Evolutionary conservation across 2,113 vertebrate genomes (phyloP).

Genomic region (Tringa solitaria): DNA sequence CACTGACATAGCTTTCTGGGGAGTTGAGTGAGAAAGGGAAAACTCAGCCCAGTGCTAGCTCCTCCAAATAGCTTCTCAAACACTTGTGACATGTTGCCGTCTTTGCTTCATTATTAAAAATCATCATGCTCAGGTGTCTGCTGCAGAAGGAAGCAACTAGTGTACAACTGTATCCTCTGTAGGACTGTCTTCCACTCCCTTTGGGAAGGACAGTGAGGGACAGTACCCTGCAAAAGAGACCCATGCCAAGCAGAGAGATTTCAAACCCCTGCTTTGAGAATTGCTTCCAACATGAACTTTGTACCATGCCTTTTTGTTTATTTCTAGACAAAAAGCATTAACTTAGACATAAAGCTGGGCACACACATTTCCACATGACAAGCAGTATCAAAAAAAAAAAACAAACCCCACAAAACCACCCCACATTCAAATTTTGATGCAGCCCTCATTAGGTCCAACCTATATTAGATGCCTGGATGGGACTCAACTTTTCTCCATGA

Average conservation of each 20-base stretch:
- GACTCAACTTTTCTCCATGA: background rate
- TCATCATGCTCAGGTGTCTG: background rate
- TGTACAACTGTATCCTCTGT: background rate
- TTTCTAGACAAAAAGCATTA: background rate
- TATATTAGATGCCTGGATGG: background rate
- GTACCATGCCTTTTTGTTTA: background rate
- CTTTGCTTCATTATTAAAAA: background rate
- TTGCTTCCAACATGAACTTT: rapidly evolving
- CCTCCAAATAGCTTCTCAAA: background rate
- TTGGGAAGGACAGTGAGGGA: background rate
- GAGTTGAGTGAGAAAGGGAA: background rate
- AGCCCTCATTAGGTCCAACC: background rate
- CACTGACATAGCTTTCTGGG: background rate
- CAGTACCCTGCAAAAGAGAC: background rate
- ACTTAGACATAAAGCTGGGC: rapidly evolving
- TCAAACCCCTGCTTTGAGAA: background rate
- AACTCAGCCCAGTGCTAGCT: background rate
- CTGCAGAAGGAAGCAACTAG: background rate
- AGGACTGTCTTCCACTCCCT: background rate
- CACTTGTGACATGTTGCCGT: too few species aligned
- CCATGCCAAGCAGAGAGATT: background rate
- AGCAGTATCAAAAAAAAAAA: background rate
- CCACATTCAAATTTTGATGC: background rate
- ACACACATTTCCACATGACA: background rate
- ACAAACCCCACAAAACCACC: too few species aligned